Evolutionary conservation across 92 coral and sea anemone species (phyloP).

Genomic region (Desmophyllum pertusum): DNA sequence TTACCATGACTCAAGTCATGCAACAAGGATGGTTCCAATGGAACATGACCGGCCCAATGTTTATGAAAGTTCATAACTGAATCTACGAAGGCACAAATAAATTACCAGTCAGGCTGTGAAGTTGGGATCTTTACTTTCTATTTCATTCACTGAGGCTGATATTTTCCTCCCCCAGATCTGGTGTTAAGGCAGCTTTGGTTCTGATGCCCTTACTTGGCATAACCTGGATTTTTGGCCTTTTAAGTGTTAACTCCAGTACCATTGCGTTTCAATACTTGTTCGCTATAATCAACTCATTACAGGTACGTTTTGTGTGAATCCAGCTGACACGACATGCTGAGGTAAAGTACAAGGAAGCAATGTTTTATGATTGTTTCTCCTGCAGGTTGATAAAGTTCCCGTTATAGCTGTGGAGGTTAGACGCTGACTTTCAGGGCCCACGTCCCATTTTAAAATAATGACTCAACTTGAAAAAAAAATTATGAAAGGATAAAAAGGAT

Average conservation of each 20-base stretch:
- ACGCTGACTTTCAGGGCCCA: too few relatives aligned
- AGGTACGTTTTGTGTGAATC: constrained; percentile 2
- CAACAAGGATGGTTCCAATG: neutral
- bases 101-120: neutral
- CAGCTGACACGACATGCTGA: neutral
- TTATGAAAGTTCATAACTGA: neutral
- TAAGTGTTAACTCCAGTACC: constrained; percentile 15
- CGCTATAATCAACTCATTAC: constrained; percentile 10
- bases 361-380: too few relatives aligned
- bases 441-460: too few relatives aligned
- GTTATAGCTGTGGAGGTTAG: too few relatives aligned
- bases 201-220: constrained; percentile 28
- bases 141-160: neutral
- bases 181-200: constrained; percentile 24
- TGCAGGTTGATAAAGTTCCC: too few relatives aligned
- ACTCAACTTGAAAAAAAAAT: too few relatives aligned
- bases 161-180: neutral
- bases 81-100: neutral
- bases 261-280: constrained; percentile 24
- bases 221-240: constrained; percentile 24
- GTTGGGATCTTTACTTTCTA: neutral
- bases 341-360: neutral
- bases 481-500: too few relatives aligned
- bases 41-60: neutral
- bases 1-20: neutral